phyloP scores from a whole-genome alignment of 2,113 vertebrate genomes.

The Piprites chloris region DNA sequence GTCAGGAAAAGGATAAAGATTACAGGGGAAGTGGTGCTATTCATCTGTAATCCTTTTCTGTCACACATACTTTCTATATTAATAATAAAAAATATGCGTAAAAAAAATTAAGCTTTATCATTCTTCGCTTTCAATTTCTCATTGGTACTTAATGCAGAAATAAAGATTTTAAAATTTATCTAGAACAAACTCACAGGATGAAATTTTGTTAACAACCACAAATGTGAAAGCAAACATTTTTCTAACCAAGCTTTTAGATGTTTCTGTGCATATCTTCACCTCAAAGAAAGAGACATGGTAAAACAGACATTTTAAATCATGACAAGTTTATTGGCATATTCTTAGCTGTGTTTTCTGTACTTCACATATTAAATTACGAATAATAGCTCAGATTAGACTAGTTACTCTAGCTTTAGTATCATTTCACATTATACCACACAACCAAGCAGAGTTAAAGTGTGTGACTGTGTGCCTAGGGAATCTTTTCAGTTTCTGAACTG shows the following conservation, averaged over 20 bases:
- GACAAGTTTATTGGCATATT: not conserved
- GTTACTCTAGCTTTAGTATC: not conserved
- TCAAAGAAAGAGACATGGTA: not conserved
- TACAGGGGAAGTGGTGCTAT: not conserved
- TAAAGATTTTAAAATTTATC: not conserved
- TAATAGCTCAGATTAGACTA: not conserved
- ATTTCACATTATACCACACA: not conserved
- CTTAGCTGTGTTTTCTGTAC: not conserved
- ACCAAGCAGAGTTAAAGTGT: not conserved
- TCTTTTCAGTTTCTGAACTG: not conserved
- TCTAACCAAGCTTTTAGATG: not conserved
- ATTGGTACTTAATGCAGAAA: not conserved
- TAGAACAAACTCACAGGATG: not conserved
- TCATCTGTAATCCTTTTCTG: slow-evolving; percentile 21
- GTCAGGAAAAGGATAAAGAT: slow-evolving; percentile 51
- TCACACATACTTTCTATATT: not conserved
- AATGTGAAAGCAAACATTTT: not conserved
- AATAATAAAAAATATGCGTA: not conserved
- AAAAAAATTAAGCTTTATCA: not conserved
- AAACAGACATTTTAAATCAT: not conserved
- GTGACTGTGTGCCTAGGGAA: not conserved
- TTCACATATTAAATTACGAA: not conserved
- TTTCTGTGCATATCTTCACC: not conserved
- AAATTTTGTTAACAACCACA: not conserved
- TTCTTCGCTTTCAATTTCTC: slow-evolving; percentile 14